Evolutionary conservation across 2,113 vertebrate genomes (phyloP).

Genomic region (Dinomys branickii): DNA sequence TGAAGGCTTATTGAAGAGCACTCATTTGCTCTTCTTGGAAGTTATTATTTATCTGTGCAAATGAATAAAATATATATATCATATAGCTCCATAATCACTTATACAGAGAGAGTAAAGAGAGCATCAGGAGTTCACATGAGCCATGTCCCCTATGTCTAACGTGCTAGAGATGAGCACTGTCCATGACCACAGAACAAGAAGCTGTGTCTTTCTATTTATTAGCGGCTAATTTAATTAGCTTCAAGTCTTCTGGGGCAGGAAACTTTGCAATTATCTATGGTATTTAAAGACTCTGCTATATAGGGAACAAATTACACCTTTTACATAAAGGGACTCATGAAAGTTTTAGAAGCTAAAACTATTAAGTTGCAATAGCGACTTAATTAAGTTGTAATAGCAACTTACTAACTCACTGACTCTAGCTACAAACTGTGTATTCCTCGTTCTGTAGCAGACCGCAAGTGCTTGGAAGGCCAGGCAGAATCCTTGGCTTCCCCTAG

Average conservation of each 20-base stretch:
- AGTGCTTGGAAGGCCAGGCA: not conserved
- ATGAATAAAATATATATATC: not conserved
- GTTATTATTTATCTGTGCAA: not conserved
- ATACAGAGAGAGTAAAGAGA: not conserved
- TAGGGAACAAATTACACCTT: not conserved
- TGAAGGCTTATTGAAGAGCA: not conserved
- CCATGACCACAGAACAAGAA: not conserved
- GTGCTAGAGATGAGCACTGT: not conserved
- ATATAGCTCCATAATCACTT: not conserved
- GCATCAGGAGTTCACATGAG: not conserved
- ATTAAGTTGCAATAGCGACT: too few species aligned
- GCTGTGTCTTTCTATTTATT: not conserved
- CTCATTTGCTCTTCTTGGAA: not conserved
- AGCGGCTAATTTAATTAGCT: not conserved
- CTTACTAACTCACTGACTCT: not conserved
- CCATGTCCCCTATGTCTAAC: not conserved
- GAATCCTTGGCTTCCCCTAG: not conserved
- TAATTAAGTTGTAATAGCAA: too few species aligned
- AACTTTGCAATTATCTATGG: not conserved
- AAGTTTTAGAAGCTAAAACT: not conserved
- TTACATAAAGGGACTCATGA: not conserved
- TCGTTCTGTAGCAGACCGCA: not conserved
- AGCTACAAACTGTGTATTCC: not conserved
- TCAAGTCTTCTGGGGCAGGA: not conserved
- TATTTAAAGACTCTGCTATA: not conserved